These are phyloP conservation scores for Diadromus collaris DNA, from an alignment of 2,888 invertebrate species.

Conservation along the genomic window DNA sequence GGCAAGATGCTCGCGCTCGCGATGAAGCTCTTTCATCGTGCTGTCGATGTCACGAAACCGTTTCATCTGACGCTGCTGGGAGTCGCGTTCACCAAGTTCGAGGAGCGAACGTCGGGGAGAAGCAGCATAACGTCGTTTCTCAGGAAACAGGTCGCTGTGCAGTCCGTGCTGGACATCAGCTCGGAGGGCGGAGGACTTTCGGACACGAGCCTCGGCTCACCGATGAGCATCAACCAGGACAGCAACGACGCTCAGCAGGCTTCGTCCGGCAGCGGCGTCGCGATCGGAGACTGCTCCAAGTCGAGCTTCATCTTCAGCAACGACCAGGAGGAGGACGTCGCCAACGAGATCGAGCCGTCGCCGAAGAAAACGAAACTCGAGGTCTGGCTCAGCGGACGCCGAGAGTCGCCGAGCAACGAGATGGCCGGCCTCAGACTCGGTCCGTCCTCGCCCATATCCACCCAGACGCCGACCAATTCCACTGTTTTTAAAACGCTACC, in stretches of 20 bases:
- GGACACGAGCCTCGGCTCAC: slow-evolving; percentile 80
- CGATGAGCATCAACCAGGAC: slow-evolving; percentile 77
- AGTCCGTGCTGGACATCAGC: slow-evolving; percentile 83
- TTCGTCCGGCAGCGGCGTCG: slow-evolving; percentile 62
- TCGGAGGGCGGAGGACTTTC: slow-evolving; percentile 73
- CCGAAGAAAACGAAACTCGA: slow-evolving; percentile 86
- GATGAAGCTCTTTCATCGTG: slow-evolving; percentile 89
- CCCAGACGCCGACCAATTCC: slow-evolving; percentile 82
- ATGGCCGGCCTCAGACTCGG: slow-evolving; percentile 77
- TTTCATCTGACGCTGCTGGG: slow-evolving; percentile 91
- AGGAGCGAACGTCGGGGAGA: slow-evolving; percentile 86
- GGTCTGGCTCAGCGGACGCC: slow-evolving; percentile 81
- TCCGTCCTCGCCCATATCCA: slow-evolving; percentile 74
- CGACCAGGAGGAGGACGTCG: slow-evolving; percentile 71
- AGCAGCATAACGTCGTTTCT: slow-evolving; percentile 89
- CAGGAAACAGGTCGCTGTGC: slow-evolving; percentile 89
- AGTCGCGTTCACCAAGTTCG: slow-evolving; percentile 91
- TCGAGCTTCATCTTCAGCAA: slow-evolving; percentile 62
- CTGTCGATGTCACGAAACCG: slow-evolving; percentile 87
- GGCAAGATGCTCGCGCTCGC: slow-evolving; percentile 86
- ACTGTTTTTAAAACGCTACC: slow-evolving; percentile 87
- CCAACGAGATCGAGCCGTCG: slow-evolving; percentile 86
- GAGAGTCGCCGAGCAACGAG: slow-evolving; percentile 78
- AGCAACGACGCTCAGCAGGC: slow-evolving; percentile 71
- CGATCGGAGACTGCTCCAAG: slow-evolving; percentile 44